Evolutionary conservation across 2,113 vertebrate species (phyloP), one percentile per base, ranked within the genome.

Genomic region (Gopherus evgoodei): DNA sequence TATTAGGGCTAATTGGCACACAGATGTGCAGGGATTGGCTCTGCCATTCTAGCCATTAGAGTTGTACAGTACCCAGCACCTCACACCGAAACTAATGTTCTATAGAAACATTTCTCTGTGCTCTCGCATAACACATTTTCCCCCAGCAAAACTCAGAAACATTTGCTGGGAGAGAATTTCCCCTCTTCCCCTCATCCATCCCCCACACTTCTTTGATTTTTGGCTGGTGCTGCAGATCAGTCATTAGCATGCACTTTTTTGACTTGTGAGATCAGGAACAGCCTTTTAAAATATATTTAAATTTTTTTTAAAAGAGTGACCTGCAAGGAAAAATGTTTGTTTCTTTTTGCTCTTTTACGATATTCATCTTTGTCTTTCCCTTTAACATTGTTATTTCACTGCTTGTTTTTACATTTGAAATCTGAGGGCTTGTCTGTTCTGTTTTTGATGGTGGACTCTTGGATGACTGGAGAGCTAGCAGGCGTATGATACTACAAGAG

Each of bases 71-170:
- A 88, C 44, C 83, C 90, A 2, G 2, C 8, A 1, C 54, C 69
- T 52, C 81, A 0, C 1, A 13, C 81, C 76, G 44, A 89, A 91
- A 52, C 22, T 2, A 6, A 5, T 35, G 27, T 1, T 1, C 3
- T 1, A 84, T 2, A 56, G 54, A 93, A 90, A 76, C 0, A 0
- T 93, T 79, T 69, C 89, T 13, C 89, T 16, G 52, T 38, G 38
- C 31, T 72, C 84, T 91, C 87, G 49, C 62, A 89, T 72, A 62
- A 42, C 17, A 38, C 3, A 90, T 82, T 69, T 88, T 65, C 83
- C 93, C 89, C 81, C 90, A 96, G 75, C 25, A 53, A 13, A 93
- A 91, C 56, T 57, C 72, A 87, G 84, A 91, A 92, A 57, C 62
- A 54, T 85, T 82, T 90, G 24, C 35, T 1, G 1, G 44, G 59